These are phyloP conservation scores for Muscina levida DNA, from an alignment of 2,888 invertebrate species.

Conservation along the genomic window DNA sequence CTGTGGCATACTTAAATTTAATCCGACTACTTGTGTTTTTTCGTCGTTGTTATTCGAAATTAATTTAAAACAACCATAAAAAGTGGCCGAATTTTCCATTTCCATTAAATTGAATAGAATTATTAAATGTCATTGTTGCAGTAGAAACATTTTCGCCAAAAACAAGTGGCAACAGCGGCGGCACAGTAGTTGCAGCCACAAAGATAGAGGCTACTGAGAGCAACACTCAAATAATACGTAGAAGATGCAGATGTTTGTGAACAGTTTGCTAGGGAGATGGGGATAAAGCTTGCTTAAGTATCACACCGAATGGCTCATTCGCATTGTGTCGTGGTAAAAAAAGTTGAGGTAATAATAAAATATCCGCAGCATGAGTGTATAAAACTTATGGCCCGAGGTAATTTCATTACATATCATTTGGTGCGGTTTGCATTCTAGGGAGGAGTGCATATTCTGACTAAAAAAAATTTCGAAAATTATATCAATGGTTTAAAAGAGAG, in stretches of 20 bases:
- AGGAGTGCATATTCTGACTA: neutral
- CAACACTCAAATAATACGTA: too few species aligned
- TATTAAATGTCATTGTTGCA: constrained; percentile 53
- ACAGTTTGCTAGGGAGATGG: neutral
- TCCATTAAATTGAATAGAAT: constrained; percentile 51
- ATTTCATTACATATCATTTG: constrained; percentile 61
- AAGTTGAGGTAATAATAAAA: constrained; percentile 60
- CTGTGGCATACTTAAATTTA: too few species aligned
- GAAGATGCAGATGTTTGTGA: constrained; percentile 27
- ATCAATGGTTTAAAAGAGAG: too few species aligned
- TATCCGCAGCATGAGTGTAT: constrained; percentile 57
- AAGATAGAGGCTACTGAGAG: too few species aligned
- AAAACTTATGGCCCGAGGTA: constrained; percentile 52
- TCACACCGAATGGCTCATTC: neutral
- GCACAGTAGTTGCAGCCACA: neutral
- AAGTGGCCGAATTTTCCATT: constrained; percentile 22
- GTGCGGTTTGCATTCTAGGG: constrained; percentile 15
- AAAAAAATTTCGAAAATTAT: too few species aligned
- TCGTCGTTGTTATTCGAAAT: constrained; percentile 13
- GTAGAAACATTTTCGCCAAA: neutral
- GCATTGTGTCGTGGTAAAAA: constrained; percentile 23
- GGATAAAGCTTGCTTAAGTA: neutral
- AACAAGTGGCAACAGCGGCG: neutral
- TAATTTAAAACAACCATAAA: constrained; percentile 34
- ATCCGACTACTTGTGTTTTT: too few species aligned